phyloP scores from a whole-genome alignment of 2,888 invertebrate genomes.

The Brenthis ino region DNA sequence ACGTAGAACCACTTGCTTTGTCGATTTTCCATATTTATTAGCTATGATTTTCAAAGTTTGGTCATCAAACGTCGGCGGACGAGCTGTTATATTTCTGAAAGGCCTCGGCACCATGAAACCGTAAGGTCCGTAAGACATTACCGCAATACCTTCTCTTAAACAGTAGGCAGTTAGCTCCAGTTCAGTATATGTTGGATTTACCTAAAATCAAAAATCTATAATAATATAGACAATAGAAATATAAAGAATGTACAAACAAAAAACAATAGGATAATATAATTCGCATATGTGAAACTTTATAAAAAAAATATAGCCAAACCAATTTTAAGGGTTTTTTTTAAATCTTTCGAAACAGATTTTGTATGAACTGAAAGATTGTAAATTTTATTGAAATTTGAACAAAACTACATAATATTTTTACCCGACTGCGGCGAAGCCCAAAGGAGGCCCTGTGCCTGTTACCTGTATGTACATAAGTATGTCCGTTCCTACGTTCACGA shows the following conservation, averaged over 20 bases:
- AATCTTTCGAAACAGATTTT: no score
- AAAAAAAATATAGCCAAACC: not conserved
- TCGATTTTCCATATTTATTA: conserved; percentile 84
- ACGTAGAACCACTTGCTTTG: conserved; percentile 84
- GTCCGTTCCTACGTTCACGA: no score
- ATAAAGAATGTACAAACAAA: not conserved
- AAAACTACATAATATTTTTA: no score
- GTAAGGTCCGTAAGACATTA: conserved; percentile 24
- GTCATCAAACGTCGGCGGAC: conserved; percentile 29
- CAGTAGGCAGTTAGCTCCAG: conserved; percentile 25
- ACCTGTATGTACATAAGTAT: no score
- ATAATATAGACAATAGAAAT: no score
- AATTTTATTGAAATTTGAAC: no score
- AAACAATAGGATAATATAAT: not conserved
- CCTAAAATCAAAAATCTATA: not conserved
- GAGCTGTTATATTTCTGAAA: not conserved
- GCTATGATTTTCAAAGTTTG: conserved; percentile 79
- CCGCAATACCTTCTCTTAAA: conserved; percentile 20
- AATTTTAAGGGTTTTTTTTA: no score
- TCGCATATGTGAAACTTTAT: not conserved
- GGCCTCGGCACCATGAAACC: conserved; percentile 27
- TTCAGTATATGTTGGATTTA: conserved; percentile 26
- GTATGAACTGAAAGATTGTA: no score
- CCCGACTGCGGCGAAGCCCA: no score
- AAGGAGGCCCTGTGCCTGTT: no score